phyloP scores from a whole-genome alignment of 53 echinoderm and acorn worm species.

The Arbacia lixula region DNA sequence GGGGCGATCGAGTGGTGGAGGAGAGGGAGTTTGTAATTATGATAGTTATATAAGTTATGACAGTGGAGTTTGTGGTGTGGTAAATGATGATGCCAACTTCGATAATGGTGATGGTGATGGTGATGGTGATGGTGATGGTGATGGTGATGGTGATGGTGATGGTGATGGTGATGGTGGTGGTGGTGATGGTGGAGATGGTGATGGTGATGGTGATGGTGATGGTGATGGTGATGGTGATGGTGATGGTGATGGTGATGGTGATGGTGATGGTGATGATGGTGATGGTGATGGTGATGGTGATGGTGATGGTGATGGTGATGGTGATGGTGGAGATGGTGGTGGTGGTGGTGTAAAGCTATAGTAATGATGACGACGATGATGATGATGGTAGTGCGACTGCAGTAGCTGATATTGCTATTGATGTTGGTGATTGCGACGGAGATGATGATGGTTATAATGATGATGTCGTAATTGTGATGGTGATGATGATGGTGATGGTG shows the following conservation, averaged over 20 bases:
- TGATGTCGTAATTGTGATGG: neutral
- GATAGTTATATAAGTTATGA: neutral
- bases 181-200: conserved; percentile 11
- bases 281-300: conserved; percentile 1
- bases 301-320: neutral
- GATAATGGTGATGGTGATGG: neutral
- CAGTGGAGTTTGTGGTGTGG: neutral
- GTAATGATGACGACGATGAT: conserved; percentile 29
- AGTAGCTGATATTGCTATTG: neutral
- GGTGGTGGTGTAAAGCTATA: neutral
- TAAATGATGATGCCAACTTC: neutral
- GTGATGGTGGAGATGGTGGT: neutral
- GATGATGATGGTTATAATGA: neutral
- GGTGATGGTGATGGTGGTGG: neutral
- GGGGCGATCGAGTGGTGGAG: neutral
- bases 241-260: neutral
- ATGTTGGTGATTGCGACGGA: neutral
- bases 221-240: neutral
- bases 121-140: neutral
- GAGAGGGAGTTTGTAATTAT: neutral
- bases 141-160: conserved; percentile 8
- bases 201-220: neutral
- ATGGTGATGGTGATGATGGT: neutral
- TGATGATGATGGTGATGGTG: conserved; percentile 1
- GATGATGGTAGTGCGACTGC: neutral